Conservation (phyloP, 2,888 invertebrate genomes). For the Leucophenga montana region DNA sequence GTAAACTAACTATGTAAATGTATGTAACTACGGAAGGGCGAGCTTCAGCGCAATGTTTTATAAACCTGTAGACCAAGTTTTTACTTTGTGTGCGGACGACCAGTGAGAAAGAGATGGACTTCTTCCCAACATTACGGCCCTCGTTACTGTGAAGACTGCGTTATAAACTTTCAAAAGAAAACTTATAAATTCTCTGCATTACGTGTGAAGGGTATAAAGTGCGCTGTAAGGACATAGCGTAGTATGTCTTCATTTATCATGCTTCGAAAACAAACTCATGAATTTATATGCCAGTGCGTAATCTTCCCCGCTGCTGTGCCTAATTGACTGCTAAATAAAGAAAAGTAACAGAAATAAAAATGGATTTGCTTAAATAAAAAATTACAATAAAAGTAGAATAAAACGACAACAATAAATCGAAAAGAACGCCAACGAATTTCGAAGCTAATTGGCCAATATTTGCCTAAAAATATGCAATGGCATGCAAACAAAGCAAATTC, state of each 20-base stretch:
- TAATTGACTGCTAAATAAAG: conserved; percentile 19
- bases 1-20: no score
- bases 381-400: background rate
- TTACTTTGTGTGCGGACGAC: no score
- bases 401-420: background rate
- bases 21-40: no score
- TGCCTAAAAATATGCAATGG: conserved; percentile 30
- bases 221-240: no score
- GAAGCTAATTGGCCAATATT: conserved; percentile 35
- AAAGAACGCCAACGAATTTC: background rate
- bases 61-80: no score
- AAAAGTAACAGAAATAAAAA: background rate
- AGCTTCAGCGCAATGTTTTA: no score
- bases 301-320: background rate
- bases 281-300: background rate
- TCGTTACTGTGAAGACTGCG: no score
- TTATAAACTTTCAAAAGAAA: no score
- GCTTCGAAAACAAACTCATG: conserved; percentile 14
- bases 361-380: conserved; percentile 20
- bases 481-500: background rate
- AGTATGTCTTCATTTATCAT: conserved; percentile 7
- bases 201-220: no score
- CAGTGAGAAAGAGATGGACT: no score
- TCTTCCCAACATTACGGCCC: no score
- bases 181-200: no score